phyloP scores from a whole-genome alignment of 2,797 vertebrate genomes.

The Sternotherus odoratus region DNA sequence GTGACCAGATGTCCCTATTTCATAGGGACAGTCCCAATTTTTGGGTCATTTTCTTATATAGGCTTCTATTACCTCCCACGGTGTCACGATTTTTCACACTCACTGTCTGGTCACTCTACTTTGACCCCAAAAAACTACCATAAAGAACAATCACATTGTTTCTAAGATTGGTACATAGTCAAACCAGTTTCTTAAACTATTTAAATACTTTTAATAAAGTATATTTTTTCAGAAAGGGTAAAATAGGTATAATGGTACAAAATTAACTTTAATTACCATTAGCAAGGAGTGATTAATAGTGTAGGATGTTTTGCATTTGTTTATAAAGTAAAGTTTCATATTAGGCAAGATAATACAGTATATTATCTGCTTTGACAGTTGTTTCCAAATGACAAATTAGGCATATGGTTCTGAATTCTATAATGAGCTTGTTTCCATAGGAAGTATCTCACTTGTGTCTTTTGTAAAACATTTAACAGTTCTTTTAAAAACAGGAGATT shows the following conservation, averaged over 20 bases:
- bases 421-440: background rate
- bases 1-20: no score
- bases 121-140: no score
- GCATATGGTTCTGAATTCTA: background rate
- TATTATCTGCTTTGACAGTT: rapidly evolving
- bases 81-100: no score
- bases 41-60: no score
- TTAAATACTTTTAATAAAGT: background rate
- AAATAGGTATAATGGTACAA: background rate
- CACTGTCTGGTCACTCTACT: no score
- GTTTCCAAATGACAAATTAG: conserved; percentile 17
- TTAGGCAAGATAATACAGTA: background rate
- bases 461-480: background rate
- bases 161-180: no score
- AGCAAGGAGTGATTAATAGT: background rate
- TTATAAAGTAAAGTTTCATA: background rate
- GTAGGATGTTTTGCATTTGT: background rate
- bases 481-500: background rate
- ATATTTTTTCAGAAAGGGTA: background rate
- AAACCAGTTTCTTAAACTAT: no score
- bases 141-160: no score
- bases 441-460: background rate
- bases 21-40: no score
- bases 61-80: no score
- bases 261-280: conserved; percentile 5